Base-by-base conservation (phyloP, 64 coral and sea anemone genomes). In the Cladopsammia gracilis region DNA sequence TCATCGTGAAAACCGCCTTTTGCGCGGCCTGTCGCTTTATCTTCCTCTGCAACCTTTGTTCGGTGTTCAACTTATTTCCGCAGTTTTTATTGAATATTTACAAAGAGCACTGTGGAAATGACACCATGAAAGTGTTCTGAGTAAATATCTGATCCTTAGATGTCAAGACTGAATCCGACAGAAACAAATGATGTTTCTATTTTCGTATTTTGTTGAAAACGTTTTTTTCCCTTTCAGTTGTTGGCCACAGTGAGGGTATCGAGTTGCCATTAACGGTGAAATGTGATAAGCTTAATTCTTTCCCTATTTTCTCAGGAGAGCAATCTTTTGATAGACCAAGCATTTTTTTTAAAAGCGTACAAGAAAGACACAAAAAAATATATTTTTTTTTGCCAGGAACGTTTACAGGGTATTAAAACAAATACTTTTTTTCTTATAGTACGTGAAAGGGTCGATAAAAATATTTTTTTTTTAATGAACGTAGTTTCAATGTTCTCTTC, bases 31-130 rank as follows among this genome's bases (percentile, higher is more conserved):
- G 80, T 23, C 80, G 62, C 80, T 11, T 79, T 79, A 22, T 22
- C 23, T 59, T 79, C 80, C 61, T 51, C 60, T 52, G 80, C 62
- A 50, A 22, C 46, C 45, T 49, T 61, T 61, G 54, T n/a, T 66
- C 44, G 10, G 58, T 50, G 44, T 47, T 84, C 16, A 68, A 84
- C 42, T 50, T 45, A 82, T 84, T 84, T 84, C 80, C 80, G 80
- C 62, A 67, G 60, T 84, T 45, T 84, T 79, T 60, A 84, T 48
- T 48, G 62, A 84, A 84, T 84, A 47, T 84, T 84, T 67, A 84
- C 80, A 66, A 14, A 84, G 80, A 66, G 44, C 20, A 42, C 44
- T 62, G 58, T 43, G 10, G 14, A 15, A 43, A 49, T 62, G 80
- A 66, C 42, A 83, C 26, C 23, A 49, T 10, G 42, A 83, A 62